Evolutionary conservation across 2,888 invertebrate species (phyloP).

Genomic region (Ernsta delagoae): DNA sequence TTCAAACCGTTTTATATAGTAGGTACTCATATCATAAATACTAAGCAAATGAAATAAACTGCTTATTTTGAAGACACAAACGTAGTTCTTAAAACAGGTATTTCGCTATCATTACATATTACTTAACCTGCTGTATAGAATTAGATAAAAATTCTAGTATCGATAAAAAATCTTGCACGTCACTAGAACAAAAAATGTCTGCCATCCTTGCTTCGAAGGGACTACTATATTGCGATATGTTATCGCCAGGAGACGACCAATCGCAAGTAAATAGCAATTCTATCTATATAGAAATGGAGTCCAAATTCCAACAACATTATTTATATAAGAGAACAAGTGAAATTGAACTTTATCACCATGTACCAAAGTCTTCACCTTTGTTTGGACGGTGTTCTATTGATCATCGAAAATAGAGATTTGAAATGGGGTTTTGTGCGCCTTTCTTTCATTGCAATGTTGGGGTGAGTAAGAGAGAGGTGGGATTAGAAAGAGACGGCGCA

Average conservation of each 20-base stretch:
- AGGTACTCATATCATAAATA: too few relatives aligned
- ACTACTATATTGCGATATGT: constrained; percentile 43
- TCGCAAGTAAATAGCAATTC: constrained; percentile 37
- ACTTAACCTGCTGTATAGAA: neutral
- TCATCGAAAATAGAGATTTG: constrained; percentile 36
- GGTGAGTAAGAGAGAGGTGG: constrained; percentile 42
- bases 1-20: too few relatives aligned
- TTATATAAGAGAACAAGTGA: constrained; percentile 26
- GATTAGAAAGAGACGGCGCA: constrained; percentile 30
- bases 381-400: constrained; percentile 27
- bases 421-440: constrained; percentile 31
- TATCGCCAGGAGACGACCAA: constrained; percentile 27
- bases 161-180: constrained; percentile 45
- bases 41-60: too few relatives aligned
- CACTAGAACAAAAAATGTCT: constrained; percentile 63
- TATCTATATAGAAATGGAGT: constrained; percentile 36
- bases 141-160: constrained; percentile 27
- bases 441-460: constrained; percentile 29
- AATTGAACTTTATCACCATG: constrained; percentile 23
- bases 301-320: constrained; percentile 36
- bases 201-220: constrained; percentile 50
- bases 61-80: too few relatives aligned
- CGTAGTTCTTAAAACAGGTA: too few relatives aligned
- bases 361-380: constrained; percentile 26
- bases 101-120: too few relatives aligned